Evolutionary conservation across 2,797 vertebrate species (phyloP).

Genomic region (Euthynnus affinis): DNA sequence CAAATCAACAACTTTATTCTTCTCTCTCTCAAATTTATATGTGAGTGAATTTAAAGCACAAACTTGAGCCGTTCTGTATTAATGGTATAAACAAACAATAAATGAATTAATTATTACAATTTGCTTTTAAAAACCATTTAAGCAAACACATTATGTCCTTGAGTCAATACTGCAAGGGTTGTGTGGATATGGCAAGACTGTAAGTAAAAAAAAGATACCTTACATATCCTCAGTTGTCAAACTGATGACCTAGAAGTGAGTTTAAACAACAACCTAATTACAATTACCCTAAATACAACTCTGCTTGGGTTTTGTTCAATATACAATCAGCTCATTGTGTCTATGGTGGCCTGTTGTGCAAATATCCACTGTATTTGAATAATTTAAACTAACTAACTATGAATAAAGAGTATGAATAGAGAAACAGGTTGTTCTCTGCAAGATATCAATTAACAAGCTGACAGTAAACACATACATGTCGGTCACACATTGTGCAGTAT

Average conservation of each 20-base stretch:
- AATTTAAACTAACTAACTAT: too few relatives aligned
- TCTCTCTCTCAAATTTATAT: background rate
- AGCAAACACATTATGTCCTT: background rate
- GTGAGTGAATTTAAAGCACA: background rate
- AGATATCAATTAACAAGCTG: background rate
- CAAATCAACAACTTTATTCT: background rate
- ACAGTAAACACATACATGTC: background rate
- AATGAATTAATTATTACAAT: slow-evolving; percentile 25
- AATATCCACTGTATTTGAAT: background rate
- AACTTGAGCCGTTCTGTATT: background rate
- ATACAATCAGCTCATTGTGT: background rate
- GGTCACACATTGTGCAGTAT: background rate
- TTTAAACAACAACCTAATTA: background rate
- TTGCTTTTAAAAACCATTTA: slow-evolving; percentile 4
- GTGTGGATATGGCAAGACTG: background rate
- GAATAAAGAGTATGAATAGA: slow-evolving; percentile 1
- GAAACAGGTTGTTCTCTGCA: background rate
- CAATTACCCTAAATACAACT: background rate
- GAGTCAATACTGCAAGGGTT: background rate
- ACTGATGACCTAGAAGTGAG: background rate
- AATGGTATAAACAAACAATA: background rate
- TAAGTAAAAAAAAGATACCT: background rate
- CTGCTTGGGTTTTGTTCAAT: background rate
- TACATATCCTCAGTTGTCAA: background rate
- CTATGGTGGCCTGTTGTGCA: background rate